These are phyloP conservation scores for Sebastes itinus DNA, from an alignment of 2,797 vertebrate genomes.

Conservation along the genomic window DNA sequence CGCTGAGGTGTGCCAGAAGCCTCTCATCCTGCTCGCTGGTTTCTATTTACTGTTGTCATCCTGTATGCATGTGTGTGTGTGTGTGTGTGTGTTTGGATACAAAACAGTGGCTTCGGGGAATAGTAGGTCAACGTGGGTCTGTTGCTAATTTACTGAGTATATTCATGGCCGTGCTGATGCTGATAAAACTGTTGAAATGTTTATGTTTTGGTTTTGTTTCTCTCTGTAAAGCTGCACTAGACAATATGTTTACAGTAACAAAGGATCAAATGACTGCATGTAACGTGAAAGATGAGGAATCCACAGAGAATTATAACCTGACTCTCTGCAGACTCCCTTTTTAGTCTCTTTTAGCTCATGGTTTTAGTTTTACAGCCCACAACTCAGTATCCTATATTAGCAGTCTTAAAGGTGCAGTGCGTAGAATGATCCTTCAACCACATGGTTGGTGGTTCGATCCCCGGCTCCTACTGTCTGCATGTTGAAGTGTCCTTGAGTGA, in stretches of 20 bases:
- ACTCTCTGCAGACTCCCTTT: background rate
- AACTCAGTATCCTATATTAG: background rate
- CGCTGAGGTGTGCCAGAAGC: conserved; percentile 45
- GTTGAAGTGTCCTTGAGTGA: too few relatives aligned
- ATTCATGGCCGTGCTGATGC: background rate
- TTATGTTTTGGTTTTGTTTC: background rate
- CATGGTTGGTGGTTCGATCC: too few relatives aligned
- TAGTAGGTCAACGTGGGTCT: background rate
- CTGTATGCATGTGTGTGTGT: conserved; percentile 12
- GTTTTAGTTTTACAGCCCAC: background rate
- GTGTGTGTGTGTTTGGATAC: conserved; percentile 6
- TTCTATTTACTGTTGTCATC: conserved; percentile 46
- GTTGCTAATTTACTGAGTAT: background rate
- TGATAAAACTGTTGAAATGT: background rate
- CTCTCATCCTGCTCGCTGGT: conserved; percentile 29
- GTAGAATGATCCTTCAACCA: too few relatives aligned
- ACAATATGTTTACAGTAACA: background rate
- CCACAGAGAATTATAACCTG: background rate
- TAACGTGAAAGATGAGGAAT: background rate
- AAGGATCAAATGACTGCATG: background rate
- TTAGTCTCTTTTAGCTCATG: background rate
- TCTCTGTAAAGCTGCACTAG: background rate
- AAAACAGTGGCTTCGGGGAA: conserved; percentile 10
- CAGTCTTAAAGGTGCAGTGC: too few relatives aligned
- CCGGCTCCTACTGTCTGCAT: too few relatives aligned